A percentile compares a stretch with the other conserved stretches of the same genome.
These are phyloP conservation scores for Riparia riparia DNA, from an alignment of 2,113 vertebrate species.

Conservation along the genomic window DNA sequence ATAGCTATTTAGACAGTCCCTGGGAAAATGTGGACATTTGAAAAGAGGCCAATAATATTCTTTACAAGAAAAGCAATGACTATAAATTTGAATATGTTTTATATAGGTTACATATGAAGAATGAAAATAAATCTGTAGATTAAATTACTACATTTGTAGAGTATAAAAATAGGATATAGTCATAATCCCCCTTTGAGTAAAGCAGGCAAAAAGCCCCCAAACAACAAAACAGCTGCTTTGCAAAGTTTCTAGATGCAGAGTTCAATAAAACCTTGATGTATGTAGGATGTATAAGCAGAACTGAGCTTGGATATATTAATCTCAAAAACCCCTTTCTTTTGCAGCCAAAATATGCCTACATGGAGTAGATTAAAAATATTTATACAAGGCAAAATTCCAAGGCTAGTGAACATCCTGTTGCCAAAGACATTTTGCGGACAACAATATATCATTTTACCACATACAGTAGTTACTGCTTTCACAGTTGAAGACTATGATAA, in stretches of 20 bases:
- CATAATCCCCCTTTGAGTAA: conserved; percentile 46
- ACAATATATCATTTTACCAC: conserved; percentile 73
- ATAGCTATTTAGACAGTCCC: conserved; percentile 1
- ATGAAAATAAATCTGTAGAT: conserved; percentile 50
- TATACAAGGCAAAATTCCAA: conserved; percentile 74
- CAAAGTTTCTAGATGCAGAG: conserved; percentile 58
- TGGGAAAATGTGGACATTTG: conserved; percentile 58
- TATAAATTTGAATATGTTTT: conserved; percentile 57
- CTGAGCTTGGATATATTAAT: conserved; percentile 69
- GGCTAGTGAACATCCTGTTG: conserved; percentile 71
- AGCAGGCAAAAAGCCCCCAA: neutral
- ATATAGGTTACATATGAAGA: conserved; percentile 57
- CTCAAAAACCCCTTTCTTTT: conserved; percentile 63
- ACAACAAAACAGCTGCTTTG: conserved; percentile 47
- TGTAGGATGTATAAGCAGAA: conserved; percentile 68
- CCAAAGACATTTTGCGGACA: conserved; percentile 68
- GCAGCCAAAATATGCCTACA: conserved; percentile 75
- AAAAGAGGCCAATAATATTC: conserved; percentile 42
- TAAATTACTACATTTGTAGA: conserved; percentile 57
- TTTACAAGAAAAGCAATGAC: conserved; percentile 46
- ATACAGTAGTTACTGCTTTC: conserved; percentile 70
- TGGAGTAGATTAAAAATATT: conserved; percentile 75
- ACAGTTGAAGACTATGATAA: conserved; percentile 48
- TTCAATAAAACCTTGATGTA: conserved; percentile 73
- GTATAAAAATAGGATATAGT: conserved; percentile 63